A percentile compares a stretch with the other conserved stretches of the same genome.
Evolutionary conservation across 2,113 vertebrate species (phyloP).

Genomic region (Maylandia zebra): DNA sequence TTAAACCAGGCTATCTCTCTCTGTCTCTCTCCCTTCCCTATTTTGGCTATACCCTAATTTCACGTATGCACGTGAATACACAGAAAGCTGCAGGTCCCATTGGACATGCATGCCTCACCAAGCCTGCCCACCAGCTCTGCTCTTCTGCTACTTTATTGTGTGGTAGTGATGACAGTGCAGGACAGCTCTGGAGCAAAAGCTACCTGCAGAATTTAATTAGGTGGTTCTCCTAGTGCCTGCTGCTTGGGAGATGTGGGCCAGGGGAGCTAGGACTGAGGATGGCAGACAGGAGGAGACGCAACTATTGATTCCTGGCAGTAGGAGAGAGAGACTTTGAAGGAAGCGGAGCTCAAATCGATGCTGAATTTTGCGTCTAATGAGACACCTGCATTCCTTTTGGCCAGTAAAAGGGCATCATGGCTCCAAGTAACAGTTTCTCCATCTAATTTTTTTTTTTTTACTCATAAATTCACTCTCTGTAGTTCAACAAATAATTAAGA

Average conservation of each 20-base stretch:
- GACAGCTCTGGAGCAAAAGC: constrained; percentile 42
- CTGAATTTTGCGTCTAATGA: constrained; percentile 69
- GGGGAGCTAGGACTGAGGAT: constrained; percentile 14
- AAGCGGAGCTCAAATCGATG: constrained; percentile 57
- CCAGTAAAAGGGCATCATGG: constrained; percentile 48
- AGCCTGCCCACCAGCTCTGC: constrained; percentile 6
- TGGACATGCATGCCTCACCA: constrained; percentile 15
- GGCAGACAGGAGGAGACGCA: constrained; percentile 42
- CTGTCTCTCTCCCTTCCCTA: background rate
- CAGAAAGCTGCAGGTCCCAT: constrained; percentile 21
- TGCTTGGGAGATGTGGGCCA: constrained; percentile 34
- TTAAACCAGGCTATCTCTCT: constrained; percentile 31
- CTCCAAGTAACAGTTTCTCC: constrained; percentile 47
- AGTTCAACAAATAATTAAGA: constrained; percentile 52
- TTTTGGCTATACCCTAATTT: background rate
- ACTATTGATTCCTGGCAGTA: constrained; percentile 57
- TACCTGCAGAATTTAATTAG: constrained; percentile 68
- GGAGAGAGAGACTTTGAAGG: constrained; percentile 41
- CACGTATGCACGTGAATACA: constrained; percentile 12
- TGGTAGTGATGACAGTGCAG: constrained; percentile 38
- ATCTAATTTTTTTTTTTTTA: constrained; percentile 4
- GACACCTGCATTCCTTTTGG: constrained; percentile 60
- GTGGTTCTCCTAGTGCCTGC: constrained; percentile 13
- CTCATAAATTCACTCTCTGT: constrained; percentile 34
- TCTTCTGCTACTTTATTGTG: constrained; percentile 42